Evolutionary conservation across 2,113 vertebrate species (phyloP), one percentile per base, ranked within the genome.

Genomic region (Mus pahari): DNA sequence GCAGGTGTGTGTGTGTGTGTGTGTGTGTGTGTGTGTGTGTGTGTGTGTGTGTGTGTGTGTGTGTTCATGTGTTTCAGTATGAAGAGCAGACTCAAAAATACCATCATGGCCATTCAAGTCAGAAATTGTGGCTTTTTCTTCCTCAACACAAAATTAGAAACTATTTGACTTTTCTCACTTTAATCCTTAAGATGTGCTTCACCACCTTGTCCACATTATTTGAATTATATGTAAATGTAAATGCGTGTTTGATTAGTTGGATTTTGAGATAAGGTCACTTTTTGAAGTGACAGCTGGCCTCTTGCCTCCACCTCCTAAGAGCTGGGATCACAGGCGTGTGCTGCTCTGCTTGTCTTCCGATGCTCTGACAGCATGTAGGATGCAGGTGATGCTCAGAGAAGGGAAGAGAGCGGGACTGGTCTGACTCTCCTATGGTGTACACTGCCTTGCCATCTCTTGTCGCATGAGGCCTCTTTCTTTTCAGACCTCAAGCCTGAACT

Each of bases 21-120:
- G 58, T 60, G 58, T 60, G 26, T 48, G 22, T 26, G 24, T 64
- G 26, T 14, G 66, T 75, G 60, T 62, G 22, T 62, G 60, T 60
- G 19, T 60, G 58, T 60, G 58, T 60, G 26, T 45, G 20, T 39
- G 48, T 60, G 82, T n/a, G 20, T 9, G 7, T 22, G 20, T 14
- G 66, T 74, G 26, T 87, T 20, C 82, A n/a, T 87, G 26, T 91
- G 82, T 96, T 89, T 96, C 39, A 78, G 14, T 55, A 50, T 89
- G 82, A 82, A 66, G 39, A 90, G 42, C 50, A 86, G 50, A 62
- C 60, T 93, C 90, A 94, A 39, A 95, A 94, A 73, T 88, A 48
- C 55, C n/a, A 68, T 53, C 36, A 22, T 48, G 86, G 45, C 91
- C 60, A 93, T 62, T 22, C 75, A 62, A 28, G 14, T 94, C 55